Evolutionary conservation across 2,113 vertebrate genomes (phyloP), one percentile per base, ranked within the genome.

Genomic region (Propithecus coquereli): DNA sequence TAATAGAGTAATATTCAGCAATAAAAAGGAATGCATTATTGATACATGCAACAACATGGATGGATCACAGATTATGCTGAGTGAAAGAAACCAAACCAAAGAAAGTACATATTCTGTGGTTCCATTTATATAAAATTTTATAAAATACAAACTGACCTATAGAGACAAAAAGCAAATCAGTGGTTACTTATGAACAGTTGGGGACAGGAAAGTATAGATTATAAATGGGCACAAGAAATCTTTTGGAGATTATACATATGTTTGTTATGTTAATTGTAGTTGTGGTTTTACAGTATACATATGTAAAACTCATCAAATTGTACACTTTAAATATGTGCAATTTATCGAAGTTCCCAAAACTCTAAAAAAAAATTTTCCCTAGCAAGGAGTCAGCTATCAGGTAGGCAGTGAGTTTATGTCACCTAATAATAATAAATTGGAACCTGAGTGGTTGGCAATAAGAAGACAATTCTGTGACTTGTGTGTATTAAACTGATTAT

Each of bases 131-230:
- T 3, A 76, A 77, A 87, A 76, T 93, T 90, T 68, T 90, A 37
- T 50, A 87, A 86, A 93, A 63, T 88, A n/a, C 13, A 71, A 18
- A 6, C 13, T 82, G n/a, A 91, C 52, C 6, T 27, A 23, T 68
- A 54, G 40, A 81, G 47, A 86, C 59, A 93, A 57, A 90, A 93
- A 37, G 23, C 87, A 82, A 91, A 74, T 94, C 76, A 89, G 63
- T 80, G 40, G 27, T 70, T 89, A 14, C 52, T 61, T 94, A 66
- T 37, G 66, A 50, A 74, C 9, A 79, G 73, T 27, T 63, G 25
- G 25, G 37, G 43, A 61, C 27, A 54, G 61, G 2, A 34, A 81
- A 25, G 17, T 63, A 16, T 70, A 73, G 80, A 92, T 79, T 79
- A 73, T 47, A 92, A 81, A 76, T 34, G 34, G 43, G 20, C 17